Conservation (phyloP, 2,888 invertebrate genomes). For the Athetis lepigone region DNA sequence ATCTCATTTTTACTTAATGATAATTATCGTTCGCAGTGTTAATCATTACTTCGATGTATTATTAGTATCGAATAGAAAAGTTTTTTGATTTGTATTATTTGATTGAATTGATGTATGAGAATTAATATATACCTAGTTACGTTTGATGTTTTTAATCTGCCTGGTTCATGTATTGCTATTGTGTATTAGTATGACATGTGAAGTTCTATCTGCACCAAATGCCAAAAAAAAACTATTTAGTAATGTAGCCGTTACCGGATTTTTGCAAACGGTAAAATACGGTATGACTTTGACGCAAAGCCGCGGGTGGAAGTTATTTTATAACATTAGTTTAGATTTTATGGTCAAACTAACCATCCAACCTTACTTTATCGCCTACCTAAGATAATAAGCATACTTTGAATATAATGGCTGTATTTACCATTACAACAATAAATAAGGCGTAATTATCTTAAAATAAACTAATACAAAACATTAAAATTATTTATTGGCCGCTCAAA, state of each 20-base stretch:
- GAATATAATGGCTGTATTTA: background rate
- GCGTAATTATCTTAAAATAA: constrained; percentile 7
- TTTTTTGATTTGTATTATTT: constrained; percentile 49
- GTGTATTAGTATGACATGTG: no score
- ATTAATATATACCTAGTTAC: constrained; percentile 16
- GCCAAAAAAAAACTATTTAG: no score
- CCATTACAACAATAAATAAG: background rate
- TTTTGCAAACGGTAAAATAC: no score
- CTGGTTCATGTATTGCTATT: no score
- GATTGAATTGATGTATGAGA: constrained; percentile 56
- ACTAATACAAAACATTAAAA: constrained; percentile 23
- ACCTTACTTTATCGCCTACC: no score
- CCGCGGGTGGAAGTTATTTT: no score
- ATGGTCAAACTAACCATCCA: no score
- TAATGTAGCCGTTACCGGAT: no score
- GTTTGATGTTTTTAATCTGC: background rate
- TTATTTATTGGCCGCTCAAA: constrained; percentile 13
- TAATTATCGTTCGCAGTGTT: constrained; percentile 77
- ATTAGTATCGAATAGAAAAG: constrained; percentile 66
- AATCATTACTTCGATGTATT: constrained; percentile 74
- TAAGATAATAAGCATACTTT: background rate
- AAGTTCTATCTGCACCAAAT: no score
- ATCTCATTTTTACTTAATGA: constrained; percentile 73
- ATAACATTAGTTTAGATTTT: no score
- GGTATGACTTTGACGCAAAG: no score